Percentiles rank a stretch among this genome's conserved stretches.
phyloP scores from a whole-genome alignment of 2,888 invertebrate genomes.

The Dicycla oo region DNA sequence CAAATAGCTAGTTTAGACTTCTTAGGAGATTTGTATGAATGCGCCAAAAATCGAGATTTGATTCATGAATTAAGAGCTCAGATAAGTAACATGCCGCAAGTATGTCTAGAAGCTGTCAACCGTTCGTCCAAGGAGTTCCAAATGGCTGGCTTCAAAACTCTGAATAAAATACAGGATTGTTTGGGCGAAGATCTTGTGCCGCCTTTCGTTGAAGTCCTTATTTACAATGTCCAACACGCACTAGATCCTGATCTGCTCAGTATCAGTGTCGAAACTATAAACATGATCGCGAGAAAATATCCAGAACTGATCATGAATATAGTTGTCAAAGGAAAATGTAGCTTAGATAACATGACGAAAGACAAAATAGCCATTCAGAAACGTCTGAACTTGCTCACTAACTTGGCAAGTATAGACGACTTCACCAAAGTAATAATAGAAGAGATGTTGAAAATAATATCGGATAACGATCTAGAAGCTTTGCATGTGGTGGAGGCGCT shows the following conservation, averaged over 20 bases:
- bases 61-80: conserved; percentile 71
- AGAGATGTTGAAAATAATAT: conserved; percentile 83
- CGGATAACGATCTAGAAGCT: conserved; percentile 72
- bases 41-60: conserved; percentile 80
- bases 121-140: conserved; percentile 84
- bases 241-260: conserved; percentile 83
- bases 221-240: conserved; percentile 85
- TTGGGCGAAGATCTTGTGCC: conserved; percentile 85
- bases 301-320: conserved; percentile 88
- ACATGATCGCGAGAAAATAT: conserved; percentile 87
- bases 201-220: conserved; percentile 88
- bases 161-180: conserved; percentile 85
- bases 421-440: conserved; percentile 86
- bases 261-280: conserved; percentile 87
- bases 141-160: conserved; percentile 87
- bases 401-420: conserved; percentile 85
- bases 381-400: conserved; percentile 84
- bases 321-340: conserved; percentile 86
- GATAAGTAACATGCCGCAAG: conserved; percentile 80
- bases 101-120: conserved; percentile 89
- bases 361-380: conserved; percentile 79
- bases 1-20: conserved; percentile 84
- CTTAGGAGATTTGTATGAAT: conserved; percentile 80
- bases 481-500: conserved; percentile 80
- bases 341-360: conserved; percentile 76